Percentiles rank a stretch among this genome's conserved stretches.
Evolutionary conservation across 2,113 vertebrate species (phyloP).

Genomic region (Melanocharis versteri): DNA sequence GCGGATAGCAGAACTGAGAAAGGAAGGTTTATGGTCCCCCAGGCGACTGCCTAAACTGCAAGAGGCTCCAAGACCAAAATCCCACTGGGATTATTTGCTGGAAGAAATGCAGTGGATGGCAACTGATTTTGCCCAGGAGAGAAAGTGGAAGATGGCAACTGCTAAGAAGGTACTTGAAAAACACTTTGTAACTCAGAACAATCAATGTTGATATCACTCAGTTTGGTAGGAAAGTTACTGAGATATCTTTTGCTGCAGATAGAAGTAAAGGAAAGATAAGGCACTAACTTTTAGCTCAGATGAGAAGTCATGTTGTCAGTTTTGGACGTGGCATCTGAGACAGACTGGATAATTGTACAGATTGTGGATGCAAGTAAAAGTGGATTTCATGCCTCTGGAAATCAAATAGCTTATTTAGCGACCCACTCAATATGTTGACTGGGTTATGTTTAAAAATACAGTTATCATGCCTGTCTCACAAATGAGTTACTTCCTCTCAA

Average conservation of each 20-base stretch:
- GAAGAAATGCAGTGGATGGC: conserved; percentile 99
- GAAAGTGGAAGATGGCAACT: conserved; percentile 93
- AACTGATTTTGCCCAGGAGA: conserved; percentile 95
- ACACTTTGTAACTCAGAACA: neutral
- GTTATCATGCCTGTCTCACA: neutral
- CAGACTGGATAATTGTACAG: neutral
- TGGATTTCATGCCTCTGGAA: neutral
- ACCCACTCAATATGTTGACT: neutral
- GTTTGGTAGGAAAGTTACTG: neutral
- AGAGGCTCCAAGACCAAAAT: conserved; percentile 88
- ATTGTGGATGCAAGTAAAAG: neutral
- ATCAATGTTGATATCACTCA: neutral
- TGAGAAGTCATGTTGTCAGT: neutral
- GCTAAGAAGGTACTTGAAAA: conserved; percentile 87
- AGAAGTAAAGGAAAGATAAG: neutral
- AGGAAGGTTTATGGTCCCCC: conserved; percentile 93
- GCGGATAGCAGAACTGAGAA: conserved; percentile 86
- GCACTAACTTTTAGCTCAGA: neutral
- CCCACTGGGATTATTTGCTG: conserved; percentile 96
- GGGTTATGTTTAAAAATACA: neutral
- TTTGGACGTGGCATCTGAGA: neutral
- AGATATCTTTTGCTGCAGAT: neutral
- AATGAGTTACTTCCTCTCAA: neutral
- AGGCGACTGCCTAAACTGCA: conserved; percentile 90
- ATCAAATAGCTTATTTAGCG: neutral